Evolutionary conservation across 2,888 invertebrate species (phyloP), one percentile per base, ranked within the genome.

Genomic region (Dexiosoma caninum): DNA sequence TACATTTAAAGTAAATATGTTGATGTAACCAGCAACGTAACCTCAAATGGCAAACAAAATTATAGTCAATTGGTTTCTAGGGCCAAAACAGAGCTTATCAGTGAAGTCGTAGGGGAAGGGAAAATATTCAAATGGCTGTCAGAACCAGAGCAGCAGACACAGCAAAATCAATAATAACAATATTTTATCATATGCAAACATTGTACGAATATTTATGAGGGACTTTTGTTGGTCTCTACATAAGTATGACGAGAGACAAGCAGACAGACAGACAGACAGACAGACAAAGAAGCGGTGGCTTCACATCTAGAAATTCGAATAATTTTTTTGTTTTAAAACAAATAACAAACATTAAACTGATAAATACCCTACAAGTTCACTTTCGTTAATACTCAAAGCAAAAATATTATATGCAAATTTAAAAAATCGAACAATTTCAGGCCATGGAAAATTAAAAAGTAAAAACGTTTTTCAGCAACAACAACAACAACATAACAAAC

Each of bases 101-200:
- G 16, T 19, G 19, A 49, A 35, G 32, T 12, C 14, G 9, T 27
- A 9, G 30, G 64, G 44, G 19, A n/a, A 72, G 40, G 72, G 42
- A 44, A 53, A 40, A 37, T n/a, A 59, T 49, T 27, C 10, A 71
- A 67, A 53, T 66, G 12, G 12, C 40, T 51, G 2, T 40, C 40
- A 21, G 30, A 30, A 55, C 19, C 2, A n/a, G 21, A 44, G 14
- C 32, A 35, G 35, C 16, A 37, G 23, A 51, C 32, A n/a, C n/a
- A n/a, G 21, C 10, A 42, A 49, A 67, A 69, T 72, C 67, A 79
- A 69, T 74, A 69, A 21, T 16, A 44, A 71, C 10, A 53, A 72
- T 30, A 69, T 62, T 78, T 74, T 79, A 74, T 79, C 69, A 69
- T 49, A 69, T 69, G 49, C 69, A 79, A 79, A 79, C 69, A 78